phyloP scores from a whole-genome alignment of 2,113 vertebrate species.

The Lates calcarifer region DNA sequence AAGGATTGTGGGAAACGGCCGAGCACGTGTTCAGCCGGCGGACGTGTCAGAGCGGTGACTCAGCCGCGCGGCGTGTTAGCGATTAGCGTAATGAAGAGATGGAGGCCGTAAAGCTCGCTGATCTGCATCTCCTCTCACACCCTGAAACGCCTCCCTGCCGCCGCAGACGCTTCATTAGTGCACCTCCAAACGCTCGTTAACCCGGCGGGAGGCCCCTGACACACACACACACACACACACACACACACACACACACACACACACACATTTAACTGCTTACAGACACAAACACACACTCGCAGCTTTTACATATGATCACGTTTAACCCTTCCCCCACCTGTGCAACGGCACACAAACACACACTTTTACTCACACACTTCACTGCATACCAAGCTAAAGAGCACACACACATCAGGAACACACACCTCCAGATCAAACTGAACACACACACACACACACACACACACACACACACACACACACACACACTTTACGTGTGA shows the following conservation, averaged over 20 bases:
- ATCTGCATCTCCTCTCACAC: slow-evolving; percentile 60
- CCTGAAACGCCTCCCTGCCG: slow-evolving; percentile 25
- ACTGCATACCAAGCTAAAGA: not conserved
- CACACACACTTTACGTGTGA: slow-evolving; percentile 13
- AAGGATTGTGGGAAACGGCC: not conserved
- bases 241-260: slow-evolving; percentile 2
- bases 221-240: slow-evolving; percentile 13
- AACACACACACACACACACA: slow-evolving; percentile 25
- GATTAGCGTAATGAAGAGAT: slow-evolving; percentile 44
- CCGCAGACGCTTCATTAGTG: slow-evolving; percentile 56
- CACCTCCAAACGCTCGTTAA: slow-evolving; percentile 48
- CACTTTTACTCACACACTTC: not conserved
- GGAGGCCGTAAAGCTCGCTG: slow-evolving; percentile 49
- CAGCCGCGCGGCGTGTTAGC: slow-evolving; percentile 31
- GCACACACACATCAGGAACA: slow-evolving; percentile 7
- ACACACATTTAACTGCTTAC: slow-evolving; percentile 35
- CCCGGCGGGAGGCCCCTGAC: slow-evolving; percentile 2
- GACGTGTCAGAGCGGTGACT: slow-evolving; percentile 42
- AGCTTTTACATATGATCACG: not conserved
- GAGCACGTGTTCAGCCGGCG: not conserved
- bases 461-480: slow-evolving; percentile 27
- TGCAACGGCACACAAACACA: not conserved
- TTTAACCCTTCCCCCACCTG: not conserved
- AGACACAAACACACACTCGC: slow-evolving; percentile 25
- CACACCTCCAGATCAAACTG: not conserved